phyloP scores from a whole-genome alignment of 1,140 invertebrate genomes.

The Whitmania pigra region DNA sequence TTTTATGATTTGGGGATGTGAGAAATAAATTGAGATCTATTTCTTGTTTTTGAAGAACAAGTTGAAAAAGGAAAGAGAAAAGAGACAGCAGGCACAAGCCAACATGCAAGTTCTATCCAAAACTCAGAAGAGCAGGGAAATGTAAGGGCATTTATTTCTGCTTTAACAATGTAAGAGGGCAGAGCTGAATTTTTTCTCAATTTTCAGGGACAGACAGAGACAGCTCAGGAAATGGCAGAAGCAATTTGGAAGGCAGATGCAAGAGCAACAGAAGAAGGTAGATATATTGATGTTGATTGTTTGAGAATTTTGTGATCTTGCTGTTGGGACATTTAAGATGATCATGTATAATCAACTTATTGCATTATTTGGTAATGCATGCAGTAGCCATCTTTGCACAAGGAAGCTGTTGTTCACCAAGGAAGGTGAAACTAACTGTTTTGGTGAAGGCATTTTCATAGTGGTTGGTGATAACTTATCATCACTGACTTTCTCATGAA shows the following conservation, averaged over 20 bases:
- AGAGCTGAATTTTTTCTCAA: no score
- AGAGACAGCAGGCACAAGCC: conserved; percentile 49
- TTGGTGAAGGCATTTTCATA: no score
- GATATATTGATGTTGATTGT: not conserved
- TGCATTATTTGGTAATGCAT: no score
- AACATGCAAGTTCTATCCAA: conserved; percentile 47
- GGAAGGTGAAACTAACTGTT: no score
- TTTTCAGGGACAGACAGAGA: conserved; percentile 53
- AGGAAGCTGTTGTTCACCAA: no score
- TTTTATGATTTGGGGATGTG: not conserved
- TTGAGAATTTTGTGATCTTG: not conserved
- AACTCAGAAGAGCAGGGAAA: conserved; percentile 46
- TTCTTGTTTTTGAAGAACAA: conserved; percentile 51
- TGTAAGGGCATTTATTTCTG: conserved; percentile 30
- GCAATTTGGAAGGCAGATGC: conserved; percentile 60
- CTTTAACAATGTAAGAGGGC: no score
- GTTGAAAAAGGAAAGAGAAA: conserved; percentile 55
- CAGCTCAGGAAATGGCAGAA: conserved; percentile 65
- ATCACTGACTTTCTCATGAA: no score
- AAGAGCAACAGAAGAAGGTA: conserved; percentile 48
- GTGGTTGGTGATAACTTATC: no score
- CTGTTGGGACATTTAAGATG: not conserved
- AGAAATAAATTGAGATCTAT: not conserved
- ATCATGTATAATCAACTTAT: no score
- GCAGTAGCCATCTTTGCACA: no score